Evolutionary conservation across 2,888 invertebrate species (phyloP).

Genomic region (Alloscopus bannaensis): DNA sequence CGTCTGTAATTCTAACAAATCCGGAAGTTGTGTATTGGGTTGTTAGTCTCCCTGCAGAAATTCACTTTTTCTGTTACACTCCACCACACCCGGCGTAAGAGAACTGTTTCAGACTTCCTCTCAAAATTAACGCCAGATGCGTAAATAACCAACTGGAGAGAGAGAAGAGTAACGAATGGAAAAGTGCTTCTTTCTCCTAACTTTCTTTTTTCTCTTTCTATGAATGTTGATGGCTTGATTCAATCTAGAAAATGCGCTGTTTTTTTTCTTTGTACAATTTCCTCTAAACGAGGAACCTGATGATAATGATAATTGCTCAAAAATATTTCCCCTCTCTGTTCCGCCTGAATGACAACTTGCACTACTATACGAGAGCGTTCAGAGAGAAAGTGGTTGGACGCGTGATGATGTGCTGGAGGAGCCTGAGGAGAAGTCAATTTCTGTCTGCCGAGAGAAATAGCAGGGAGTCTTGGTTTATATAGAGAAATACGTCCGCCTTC

Average conservation of each 20-base stretch:
- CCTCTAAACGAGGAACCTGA: no score
- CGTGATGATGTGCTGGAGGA: slow-evolving; percentile 20
- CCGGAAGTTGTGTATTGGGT: not conserved
- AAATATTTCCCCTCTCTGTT: not conserved
- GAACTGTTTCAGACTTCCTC: slow-evolving; percentile 32
- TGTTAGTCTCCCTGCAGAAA: not conserved
- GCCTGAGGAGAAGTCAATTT: slow-evolving; percentile 63
- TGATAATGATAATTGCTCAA: not conserved
- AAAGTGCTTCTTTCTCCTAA: no score
- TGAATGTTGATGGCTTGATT: no score
- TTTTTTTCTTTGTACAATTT: no score
- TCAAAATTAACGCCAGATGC: slow-evolving; percentile 27
- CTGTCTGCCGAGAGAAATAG: slow-evolving; percentile 60
- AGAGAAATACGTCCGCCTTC: slow-evolving; percentile 37
- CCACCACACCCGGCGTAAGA: slow-evolving; percentile 42
- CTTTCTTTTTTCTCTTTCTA: no score
- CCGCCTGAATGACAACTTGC: no score
- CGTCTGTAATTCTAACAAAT: not conserved
- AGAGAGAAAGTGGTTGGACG: not conserved
- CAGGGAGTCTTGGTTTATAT: slow-evolving; percentile 61
- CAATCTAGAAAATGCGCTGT: no score
- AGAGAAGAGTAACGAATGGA: slow-evolving; percentile 1
- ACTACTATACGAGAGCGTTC: no score
- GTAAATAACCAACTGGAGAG: slow-evolving; percentile 5
- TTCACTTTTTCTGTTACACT: slow-evolving; percentile 55